Conservation (phyloP, 2,797 vertebrate genomes). For the Sebastes flavidus region DNA sequence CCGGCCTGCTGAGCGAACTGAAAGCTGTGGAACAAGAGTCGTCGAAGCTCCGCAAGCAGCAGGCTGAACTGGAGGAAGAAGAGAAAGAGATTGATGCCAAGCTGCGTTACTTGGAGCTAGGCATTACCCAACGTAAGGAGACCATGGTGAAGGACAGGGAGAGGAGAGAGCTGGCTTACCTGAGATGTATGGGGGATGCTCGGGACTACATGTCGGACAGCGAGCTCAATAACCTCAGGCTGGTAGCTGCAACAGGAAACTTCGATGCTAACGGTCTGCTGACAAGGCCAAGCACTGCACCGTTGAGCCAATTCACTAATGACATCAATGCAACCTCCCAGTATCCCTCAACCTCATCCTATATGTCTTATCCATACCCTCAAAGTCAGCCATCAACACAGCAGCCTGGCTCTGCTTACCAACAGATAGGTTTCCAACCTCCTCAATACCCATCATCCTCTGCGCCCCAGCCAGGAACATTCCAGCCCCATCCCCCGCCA, state of each 20-base stretch:
- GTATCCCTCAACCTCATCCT: constrained; percentile 86
- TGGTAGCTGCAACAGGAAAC: constrained; percentile 77
- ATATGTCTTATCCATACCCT: constrained; percentile 88
- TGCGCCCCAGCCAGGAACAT: constrained; percentile 89
- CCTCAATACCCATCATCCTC: constrained; percentile 86
- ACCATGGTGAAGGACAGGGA: constrained; percentile 94
- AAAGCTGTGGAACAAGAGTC: constrained; percentile 98
- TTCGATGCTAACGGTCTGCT: constrained; percentile 85
- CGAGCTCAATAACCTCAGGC: constrained; percentile 93
- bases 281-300: constrained; percentile 83
- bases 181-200: constrained; percentile 91
- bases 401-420: constrained; percentile 83
- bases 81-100: constrained; percentile 99
- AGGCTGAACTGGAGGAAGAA: constrained; percentile 97
- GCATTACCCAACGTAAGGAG: constrained; percentile 97
- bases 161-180: constrained; percentile 89
- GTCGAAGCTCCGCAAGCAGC: constrained; percentile 97
- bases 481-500: constrained; percentile 88
- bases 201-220: constrained; percentile 98
- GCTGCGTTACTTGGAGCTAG: constrained; percentile 95
- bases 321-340: constrained; percentile 82
- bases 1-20: constrained; percentile 93
- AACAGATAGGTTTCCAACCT: constrained; percentile 87
- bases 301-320: constrained; percentile 87
- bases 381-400: constrained; percentile 84